A percentile compares a stretch with the other conserved stretches of the same genome.
Conservation (phyloP, 1,140 invertebrate genomes). For the Hylaeus volcanicus region DNA sequence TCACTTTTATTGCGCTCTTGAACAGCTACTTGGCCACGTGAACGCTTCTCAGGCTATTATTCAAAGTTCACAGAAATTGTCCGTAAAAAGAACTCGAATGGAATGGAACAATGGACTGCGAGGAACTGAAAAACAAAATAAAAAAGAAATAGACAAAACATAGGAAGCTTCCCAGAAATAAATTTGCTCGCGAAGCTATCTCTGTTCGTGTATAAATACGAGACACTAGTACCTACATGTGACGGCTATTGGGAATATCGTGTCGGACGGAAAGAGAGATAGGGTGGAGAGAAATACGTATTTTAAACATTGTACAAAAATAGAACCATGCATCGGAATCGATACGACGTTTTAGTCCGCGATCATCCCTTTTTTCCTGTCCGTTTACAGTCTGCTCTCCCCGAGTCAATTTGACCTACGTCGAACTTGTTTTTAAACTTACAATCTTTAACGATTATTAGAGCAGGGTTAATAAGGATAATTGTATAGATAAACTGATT, state of each 20-base stretch:
- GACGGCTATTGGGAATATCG: not conserved
- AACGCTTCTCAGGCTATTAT: not conserved
- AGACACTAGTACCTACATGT: not conserved
- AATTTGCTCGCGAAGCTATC: conserved; percentile 1
- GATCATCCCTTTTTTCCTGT: not conserved
- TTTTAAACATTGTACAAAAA: conserved; percentile 23
- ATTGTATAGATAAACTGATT: no score
- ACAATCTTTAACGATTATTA: no score
- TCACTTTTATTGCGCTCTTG: conserved; percentile 82
- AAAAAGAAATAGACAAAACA: not conserved
- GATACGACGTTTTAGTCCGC: conserved; percentile 10
- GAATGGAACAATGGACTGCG: not conserved
- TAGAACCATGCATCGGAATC: conserved; percentile 12
- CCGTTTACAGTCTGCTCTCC: not conserved
- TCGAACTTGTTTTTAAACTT: no score
- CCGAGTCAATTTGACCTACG: no score
- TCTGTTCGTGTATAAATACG: not conserved
- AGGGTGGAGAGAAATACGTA: not conserved
- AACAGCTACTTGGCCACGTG: conserved; percentile 79
- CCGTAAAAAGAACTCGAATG: not conserved
- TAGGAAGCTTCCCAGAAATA: not conserved
- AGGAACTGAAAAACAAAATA: not conserved
- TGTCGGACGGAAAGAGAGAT: not conserved
- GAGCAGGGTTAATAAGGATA: no score
- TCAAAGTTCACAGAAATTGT: no score